Conservation (phyloP, 2,888 invertebrate species). For the Epistrophe eligans region DNA sequence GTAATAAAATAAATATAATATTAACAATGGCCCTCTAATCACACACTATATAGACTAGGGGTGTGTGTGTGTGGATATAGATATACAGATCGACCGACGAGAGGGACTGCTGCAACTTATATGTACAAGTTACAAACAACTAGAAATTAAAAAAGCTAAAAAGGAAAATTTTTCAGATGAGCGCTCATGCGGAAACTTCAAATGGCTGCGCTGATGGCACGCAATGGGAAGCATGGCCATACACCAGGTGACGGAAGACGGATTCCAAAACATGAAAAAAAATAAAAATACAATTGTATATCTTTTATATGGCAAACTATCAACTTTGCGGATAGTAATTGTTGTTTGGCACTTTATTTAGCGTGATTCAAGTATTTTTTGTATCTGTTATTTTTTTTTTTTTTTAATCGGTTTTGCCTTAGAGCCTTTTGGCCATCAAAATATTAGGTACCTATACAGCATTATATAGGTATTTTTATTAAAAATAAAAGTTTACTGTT, state of each 20-base stretch:
- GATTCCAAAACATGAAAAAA: slow-evolving; percentile 51
- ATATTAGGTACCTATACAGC: slow-evolving; percentile 21
- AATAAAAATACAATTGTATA: slow-evolving; percentile 18
- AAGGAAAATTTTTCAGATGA: slow-evolving; percentile 83
- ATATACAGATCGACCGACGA: background rate
- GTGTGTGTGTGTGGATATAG: background rate
- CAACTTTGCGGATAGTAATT: slow-evolving; percentile 66
- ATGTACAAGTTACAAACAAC: slow-evolving; percentile 42
- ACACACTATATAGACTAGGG: slow-evolving; percentile 5
- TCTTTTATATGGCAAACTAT: slow-evolving; percentile 45
- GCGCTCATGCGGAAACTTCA: slow-evolving; percentile 84
- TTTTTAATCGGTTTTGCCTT: slow-evolving; percentile 40
- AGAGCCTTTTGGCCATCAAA: slow-evolving; percentile 39
- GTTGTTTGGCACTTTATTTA: slow-evolving; percentile 74
- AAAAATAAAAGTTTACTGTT: slow-evolving; percentile 3
- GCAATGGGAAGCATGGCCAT: slow-evolving; percentile 77
- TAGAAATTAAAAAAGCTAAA: slow-evolving; percentile 79
- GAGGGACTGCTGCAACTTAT: slow-evolving; percentile 4
- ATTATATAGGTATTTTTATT: slow-evolving; percentile 18
- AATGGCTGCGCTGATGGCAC: slow-evolving; percentile 79
- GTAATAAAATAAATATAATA: slow-evolving; percentile 42
- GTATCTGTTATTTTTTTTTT: slow-evolving; percentile 4
- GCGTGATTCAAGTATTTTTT: slow-evolving; percentile 68
- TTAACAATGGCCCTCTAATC: slow-evolving; percentile 61
- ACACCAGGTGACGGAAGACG: slow-evolving; percentile 75